Conservation (phyloP, 2,888 invertebrate genomes). For the Sphaerophoria rueppellii region DNA sequence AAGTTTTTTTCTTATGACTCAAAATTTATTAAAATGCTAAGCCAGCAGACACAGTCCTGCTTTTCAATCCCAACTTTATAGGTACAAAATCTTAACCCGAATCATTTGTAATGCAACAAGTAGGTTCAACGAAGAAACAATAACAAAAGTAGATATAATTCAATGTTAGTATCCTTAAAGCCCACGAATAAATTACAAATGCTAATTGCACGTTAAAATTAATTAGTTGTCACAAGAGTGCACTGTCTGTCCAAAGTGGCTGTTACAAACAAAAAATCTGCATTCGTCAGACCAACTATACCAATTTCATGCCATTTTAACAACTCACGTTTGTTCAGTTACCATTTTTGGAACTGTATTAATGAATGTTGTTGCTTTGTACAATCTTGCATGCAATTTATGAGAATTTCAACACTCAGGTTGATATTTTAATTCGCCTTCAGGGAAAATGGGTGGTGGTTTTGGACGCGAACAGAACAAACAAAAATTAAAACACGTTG, state of each 20-base stretch:
- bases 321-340: slow-evolving; percentile 63
- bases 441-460: neutral
- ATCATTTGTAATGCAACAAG: slow-evolving; percentile 18
- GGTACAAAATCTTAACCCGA: no score
- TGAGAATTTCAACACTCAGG: slow-evolving; percentile 61
- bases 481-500: slow-evolving; percentile 28
- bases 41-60: no score
- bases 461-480: slow-evolving; percentile 1
- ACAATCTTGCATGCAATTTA: slow-evolving; percentile 71
- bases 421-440: slow-evolving; percentile 63
- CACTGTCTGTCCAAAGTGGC: slow-evolving; percentile 29
- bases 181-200: slow-evolving; percentile 59
- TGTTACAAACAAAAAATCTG: slow-evolving; percentile 20
- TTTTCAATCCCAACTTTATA: no score
- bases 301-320: slow-evolving; percentile 60
- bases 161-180: slow-evolving; percentile 21
- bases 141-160: slow-evolving; percentile 22
- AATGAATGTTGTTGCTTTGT: slow-evolving; percentile 9
- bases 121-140: neutral
- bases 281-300: slow-evolving; percentile 21
- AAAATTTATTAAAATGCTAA: no score
- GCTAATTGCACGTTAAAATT: slow-evolving; percentile 63
- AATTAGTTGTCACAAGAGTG: slow-evolving; percentile 64
- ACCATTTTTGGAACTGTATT: neutral
- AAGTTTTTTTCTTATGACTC: no score